phyloP scores from a whole-genome alignment of 2,113 vertebrate genomes.

The Bothrops jararaca region DNA sequence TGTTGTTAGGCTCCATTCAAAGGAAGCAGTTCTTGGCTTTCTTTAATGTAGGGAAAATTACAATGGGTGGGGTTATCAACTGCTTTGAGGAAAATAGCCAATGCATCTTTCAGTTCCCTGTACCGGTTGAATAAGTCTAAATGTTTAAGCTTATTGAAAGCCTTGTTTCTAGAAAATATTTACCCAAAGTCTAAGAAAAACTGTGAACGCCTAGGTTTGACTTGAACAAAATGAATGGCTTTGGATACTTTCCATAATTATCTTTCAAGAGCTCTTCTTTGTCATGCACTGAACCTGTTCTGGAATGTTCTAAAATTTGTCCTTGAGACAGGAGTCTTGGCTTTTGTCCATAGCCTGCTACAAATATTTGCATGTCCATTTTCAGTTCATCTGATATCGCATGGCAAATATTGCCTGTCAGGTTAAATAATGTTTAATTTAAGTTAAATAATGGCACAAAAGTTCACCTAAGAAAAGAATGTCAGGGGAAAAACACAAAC shows the following conservation, averaged over 20 bases:
- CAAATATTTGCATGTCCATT: background rate
- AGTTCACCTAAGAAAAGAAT: background rate
- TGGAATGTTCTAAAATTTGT: background rate
- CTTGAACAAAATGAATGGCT: background rate
- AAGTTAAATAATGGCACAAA: background rate
- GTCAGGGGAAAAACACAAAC: background rate
- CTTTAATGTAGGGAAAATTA: background rate
- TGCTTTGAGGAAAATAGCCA: background rate
- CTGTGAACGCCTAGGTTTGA: background rate
- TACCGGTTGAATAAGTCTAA: background rate
- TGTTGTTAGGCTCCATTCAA: background rate
- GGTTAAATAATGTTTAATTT: background rate
- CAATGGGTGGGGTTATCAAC: no score
- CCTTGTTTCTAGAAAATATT: background rate
- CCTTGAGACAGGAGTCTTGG: background rate
- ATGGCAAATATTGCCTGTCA: background rate
- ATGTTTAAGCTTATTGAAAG: background rate
- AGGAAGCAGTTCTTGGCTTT: background rate
- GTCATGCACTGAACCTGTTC: background rate
- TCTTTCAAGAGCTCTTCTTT: background rate
- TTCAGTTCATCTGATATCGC: background rate
- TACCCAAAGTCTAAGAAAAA: background rate
- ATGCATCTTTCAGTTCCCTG: background rate
- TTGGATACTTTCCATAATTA: background rate
- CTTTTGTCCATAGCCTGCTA: background rate